Conservation (phyloP, 1,140 invertebrate species). For the Hypsibius dujardini region DNA sequence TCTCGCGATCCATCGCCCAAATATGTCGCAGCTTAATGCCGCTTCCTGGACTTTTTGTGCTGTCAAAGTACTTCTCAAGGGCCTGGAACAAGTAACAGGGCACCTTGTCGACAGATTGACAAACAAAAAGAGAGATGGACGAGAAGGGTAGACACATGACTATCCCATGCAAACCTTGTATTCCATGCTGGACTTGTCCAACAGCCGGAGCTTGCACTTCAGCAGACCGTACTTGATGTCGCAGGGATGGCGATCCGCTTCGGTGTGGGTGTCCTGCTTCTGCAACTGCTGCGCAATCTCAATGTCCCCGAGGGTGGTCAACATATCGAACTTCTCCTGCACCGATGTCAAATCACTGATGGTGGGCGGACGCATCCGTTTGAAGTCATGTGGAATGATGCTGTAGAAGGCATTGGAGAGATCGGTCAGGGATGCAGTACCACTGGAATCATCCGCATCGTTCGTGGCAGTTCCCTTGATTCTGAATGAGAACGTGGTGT, state of each 20-base stretch:
- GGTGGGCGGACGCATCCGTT: slow-evolving; percentile 31
- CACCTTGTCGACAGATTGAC: too few relatives aligned
- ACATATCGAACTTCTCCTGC: slow-evolving; percentile 35
- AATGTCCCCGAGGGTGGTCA: slow-evolving; percentile 36
- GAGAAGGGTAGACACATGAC: too few relatives aligned
- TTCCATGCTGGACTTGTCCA: slow-evolving; percentile 29
- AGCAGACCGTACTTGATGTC: slow-evolving; percentile 34
- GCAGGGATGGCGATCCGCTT: slow-evolving; percentile 28
- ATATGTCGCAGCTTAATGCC: slow-evolving; percentile 30
- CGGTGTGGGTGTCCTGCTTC: slow-evolving; percentile 28
- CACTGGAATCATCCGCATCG: background rate
- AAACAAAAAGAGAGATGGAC: too few relatives aligned
- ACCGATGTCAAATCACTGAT: slow-evolving; percentile 29
- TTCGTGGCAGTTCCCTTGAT: background rate
- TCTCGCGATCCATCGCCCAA: slow-evolving; percentile 32
- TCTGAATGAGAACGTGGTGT: background rate
- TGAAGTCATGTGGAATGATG: slow-evolving; percentile 36
- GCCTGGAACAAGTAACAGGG: slow-evolving; percentile 25
- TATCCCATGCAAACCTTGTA: slow-evolving; percentile 27
- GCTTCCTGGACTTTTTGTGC: slow-evolving; percentile 26
- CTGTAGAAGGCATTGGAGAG: slow-evolving; percentile 36
- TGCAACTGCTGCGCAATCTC: slow-evolving; percentile 35
- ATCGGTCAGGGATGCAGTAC: slow-evolving; percentile 23
- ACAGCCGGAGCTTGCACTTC: slow-evolving; percentile 30
- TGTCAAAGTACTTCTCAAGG: slow-evolving; percentile 31